A percentile compares a stretch with the other conserved stretches of the same genome.
Conservation (phyloP, 2,113 vertebrate genomes). For the Podilymbus podiceps region DNA sequence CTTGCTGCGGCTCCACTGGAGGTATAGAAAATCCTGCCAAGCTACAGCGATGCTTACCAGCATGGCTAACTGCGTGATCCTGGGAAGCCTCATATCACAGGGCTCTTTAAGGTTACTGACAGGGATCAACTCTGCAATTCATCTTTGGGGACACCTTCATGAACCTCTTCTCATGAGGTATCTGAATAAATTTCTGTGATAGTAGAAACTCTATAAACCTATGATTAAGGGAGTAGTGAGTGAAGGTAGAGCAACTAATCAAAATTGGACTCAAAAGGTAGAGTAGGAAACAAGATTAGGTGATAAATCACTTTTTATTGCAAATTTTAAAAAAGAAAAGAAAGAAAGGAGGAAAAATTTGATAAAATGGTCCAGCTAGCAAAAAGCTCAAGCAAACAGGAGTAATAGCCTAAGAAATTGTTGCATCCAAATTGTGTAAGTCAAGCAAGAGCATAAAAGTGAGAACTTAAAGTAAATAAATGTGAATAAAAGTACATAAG, state of each 20-base stretch:
- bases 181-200: background rate
- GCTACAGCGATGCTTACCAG: background rate
- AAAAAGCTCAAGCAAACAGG: background rate
- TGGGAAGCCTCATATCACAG: background rate
- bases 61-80: background rate
- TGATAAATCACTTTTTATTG: background rate
- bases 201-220: background rate
- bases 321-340: background rate
- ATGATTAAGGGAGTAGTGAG: background rate
- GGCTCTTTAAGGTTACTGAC: background rate
- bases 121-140: background rate
- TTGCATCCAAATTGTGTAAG: background rate
- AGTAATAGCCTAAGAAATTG: background rate
- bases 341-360: background rate
- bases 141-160: background rate
- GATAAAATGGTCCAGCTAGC: background rate
- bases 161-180: background rate
- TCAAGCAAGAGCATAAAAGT: background rate
- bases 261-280: background rate
- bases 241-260: background rate
- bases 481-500: background rate
- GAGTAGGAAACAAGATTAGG: background rate
- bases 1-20: background rate
- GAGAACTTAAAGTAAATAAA: slow-evolving; percentile 37
- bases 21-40: background rate